Conservation (phyloP, 2,797 vertebrate species). For the Carcharodon carcharias region DNA sequence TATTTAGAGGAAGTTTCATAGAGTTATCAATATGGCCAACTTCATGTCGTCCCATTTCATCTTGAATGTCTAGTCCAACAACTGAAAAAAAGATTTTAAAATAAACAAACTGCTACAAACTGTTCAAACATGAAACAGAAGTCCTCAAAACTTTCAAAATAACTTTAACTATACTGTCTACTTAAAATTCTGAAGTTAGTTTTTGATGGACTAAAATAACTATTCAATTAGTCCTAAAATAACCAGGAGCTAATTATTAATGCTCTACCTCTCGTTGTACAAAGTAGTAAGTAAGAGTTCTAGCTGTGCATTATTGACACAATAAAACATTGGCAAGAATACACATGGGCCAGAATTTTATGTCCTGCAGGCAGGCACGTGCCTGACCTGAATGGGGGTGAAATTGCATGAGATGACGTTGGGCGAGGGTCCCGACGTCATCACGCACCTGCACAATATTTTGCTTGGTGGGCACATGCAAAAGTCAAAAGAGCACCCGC, state of each 20-base stretch:
- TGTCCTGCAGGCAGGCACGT: too few relatives aligned
- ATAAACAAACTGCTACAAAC: not conserved
- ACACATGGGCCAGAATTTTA: not conserved
- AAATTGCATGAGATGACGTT: too few relatives aligned
- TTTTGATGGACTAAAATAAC: not conserved
- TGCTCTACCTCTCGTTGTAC: not conserved
- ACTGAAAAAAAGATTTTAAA: constrained; percentile 56
- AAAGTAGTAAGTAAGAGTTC: not conserved
- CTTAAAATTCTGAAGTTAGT: not conserved
- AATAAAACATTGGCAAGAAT: not conserved
- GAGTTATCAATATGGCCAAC: constrained; percentile 98
- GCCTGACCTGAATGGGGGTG: too few relatives aligned
- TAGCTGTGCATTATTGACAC: not conserved
- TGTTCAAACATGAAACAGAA: not conserved
- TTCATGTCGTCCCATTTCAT: constrained; percentile 98
- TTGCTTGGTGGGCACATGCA: too few relatives aligned
- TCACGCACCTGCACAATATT: too few relatives aligned
- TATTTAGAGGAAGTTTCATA: constrained; percentile 85
- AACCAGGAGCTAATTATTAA: not conserved
- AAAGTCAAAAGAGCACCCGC: too few relatives aligned
- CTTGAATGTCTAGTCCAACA: constrained; percentile 96
- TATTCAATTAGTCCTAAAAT: not conserved
- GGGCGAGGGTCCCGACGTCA: too few relatives aligned
- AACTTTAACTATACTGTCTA: not conserved
- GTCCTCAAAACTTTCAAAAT: not conserved